Percentiles rank a stretch among this genome's conserved stretches.
Evolutionary conservation across 2,113 vertebrate species (phyloP).

Genomic region (Pogonocichla stellata): DNA sequence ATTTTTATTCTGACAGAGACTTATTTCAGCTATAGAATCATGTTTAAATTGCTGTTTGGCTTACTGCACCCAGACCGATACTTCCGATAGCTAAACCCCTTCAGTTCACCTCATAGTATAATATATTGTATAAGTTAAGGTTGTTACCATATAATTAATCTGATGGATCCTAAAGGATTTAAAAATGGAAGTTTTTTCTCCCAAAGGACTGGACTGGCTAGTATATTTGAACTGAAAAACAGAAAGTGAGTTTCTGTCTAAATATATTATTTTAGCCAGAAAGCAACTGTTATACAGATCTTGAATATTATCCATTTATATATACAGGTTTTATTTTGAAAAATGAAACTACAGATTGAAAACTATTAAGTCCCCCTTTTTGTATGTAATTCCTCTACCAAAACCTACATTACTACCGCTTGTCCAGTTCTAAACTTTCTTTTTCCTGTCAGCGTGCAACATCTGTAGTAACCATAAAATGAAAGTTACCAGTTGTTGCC

Average conservation of each 20-base stretch:
- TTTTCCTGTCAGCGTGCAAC: neutral
- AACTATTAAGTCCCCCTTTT: constrained; percentile 17
- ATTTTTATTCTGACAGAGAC: constrained; percentile 58
- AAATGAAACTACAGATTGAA: constrained; percentile 30
- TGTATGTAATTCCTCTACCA: constrained; percentile 15
- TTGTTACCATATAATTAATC: neutral
- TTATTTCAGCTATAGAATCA: constrained; percentile 55
- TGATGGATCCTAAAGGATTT: constrained; percentile 47
- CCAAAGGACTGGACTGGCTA: constrained; percentile 37
- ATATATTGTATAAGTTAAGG: constrained; percentile 30
- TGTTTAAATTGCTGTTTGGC: constrained; percentile 57
- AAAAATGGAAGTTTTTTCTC: neutral
- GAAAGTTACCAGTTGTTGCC: neutral
- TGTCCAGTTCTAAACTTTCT: constrained; percentile 46
- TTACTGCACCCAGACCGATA: constrained; percentile 39
- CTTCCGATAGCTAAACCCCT: constrained; percentile 7
- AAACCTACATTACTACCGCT: constrained; percentile 26
- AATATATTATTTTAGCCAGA: constrained; percentile 2
- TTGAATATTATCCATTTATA: constrained; percentile 41
- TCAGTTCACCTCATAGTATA: constrained; percentile 24
- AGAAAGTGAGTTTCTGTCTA: constrained; percentile 26
- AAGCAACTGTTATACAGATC: neutral
- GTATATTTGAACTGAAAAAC: constrained; percentile 20
- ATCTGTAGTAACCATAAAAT: constrained; percentile 3
- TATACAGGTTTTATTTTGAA: constrained; percentile 57